A percentile compares a stretch with the other conserved stretches of the same genome.
These are phyloP conservation scores for Metaphire vulgaris DNA, from an alignment of 1,140 invertebrate species.

Conservation along the genomic window DNA sequence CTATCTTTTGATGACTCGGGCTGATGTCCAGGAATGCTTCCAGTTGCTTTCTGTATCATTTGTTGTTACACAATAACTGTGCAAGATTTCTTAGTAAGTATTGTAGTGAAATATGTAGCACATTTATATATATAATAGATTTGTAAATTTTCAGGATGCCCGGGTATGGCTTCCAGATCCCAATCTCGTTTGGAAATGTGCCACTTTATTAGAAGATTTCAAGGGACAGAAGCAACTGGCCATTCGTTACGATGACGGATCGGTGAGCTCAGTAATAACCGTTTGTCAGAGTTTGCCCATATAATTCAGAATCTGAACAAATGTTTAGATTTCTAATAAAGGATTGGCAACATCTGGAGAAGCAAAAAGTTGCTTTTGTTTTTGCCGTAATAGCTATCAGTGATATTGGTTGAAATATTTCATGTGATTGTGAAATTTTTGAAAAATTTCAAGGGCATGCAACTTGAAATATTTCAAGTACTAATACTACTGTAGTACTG, in stretches of 20 bases:
- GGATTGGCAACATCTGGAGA: neutral
- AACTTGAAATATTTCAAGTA: too few species aligned
- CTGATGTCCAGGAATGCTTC: too few species aligned
- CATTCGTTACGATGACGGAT: slow-evolving; percentile 63
- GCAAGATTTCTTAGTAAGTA: too few species aligned
- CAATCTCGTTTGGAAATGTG: slow-evolving; percentile 79
- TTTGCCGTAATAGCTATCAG: neutral
- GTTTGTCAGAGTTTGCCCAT: neutral
- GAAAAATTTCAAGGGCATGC: too few species aligned
- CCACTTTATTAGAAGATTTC: slow-evolving; percentile 73
- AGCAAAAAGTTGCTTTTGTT: neutral
- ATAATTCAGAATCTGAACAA: slow-evolving; percentile 33
- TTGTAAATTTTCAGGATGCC: slow-evolving; percentile 62
- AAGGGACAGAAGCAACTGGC: slow-evolving; percentile 50
- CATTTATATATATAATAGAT: neutral
- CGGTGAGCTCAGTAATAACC: slow-evolving; percentile 48
- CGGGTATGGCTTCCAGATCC: slow-evolving; percentile 84
- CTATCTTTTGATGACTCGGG: too few species aligned
- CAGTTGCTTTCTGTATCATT: too few species aligned
- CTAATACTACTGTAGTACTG: too few species aligned
- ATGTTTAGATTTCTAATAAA: neutral
- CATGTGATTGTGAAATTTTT: neutral
- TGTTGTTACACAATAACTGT: too few species aligned
- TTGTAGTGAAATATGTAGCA: too few species aligned
- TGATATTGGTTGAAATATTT: neutral